Evolutionary conservation across 2,888 invertebrate genomes (phyloP).

Genomic region (Epistrophe eligans): DNA sequence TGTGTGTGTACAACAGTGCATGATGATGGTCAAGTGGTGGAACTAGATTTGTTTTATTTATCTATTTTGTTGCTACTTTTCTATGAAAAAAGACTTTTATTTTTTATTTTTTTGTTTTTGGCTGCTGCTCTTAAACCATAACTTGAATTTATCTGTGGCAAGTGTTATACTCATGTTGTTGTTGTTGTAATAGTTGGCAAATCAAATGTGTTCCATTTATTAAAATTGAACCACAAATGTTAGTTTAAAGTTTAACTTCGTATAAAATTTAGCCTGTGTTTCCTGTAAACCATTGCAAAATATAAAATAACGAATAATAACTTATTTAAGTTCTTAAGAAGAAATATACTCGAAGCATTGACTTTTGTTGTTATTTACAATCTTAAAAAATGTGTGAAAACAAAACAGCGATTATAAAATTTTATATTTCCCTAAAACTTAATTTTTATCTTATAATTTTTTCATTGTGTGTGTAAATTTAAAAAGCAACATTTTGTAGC

Average conservation of each 20-base stretch:
- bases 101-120: neutral
- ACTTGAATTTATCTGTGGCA: neutral
- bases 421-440: too few species aligned
- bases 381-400: too few species aligned
- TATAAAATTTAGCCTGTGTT: neutral
- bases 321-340: neutral
- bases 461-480: too few species aligned
- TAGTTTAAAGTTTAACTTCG: neutral
- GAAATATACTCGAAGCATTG: too few species aligned
- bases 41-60: constrained; percentile 33
- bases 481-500: too few species aligned
- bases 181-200: neutral
- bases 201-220: neutral
- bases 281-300: neutral
- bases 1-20: neutral
- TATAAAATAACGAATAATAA: neutral
- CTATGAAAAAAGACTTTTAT: constrained; percentile 5
- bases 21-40: constrained; percentile 40
- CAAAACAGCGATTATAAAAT: too few species aligned
- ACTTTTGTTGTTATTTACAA: too few species aligned
- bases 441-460: too few species aligned
- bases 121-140: neutral
- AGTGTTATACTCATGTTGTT: neutral
- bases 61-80: constrained; percentile 7
- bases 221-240: neutral